Evolutionary conservation across 2,113 vertebrate genomes (phyloP), one percentile per base, ranked within the genome.

Genomic region (Cheilinus undulatus): DNA sequence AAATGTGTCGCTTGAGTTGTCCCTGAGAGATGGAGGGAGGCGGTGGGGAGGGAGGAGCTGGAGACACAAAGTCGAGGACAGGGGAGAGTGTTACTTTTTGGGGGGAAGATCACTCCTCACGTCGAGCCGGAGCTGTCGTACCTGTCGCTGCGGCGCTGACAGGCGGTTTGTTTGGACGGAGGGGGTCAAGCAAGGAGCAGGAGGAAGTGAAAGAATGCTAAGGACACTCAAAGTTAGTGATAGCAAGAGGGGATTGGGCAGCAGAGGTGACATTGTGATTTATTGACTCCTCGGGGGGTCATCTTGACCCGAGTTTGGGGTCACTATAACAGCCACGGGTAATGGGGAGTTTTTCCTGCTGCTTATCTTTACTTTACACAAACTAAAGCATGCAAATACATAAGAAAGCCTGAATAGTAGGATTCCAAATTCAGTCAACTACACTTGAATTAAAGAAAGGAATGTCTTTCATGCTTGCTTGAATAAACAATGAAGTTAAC

Each of bases 151-250:
- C 20, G 22, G 86, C 34, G 92, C 83, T 92, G 92, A 94, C 91
- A 92, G 90, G 75, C 78, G 64, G 90, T 93, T 92, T 93, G 91
- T 92, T 93, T 94, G 86, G 88, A 88, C 67, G 86, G 85, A 59
- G 17, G 65, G 89, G 92, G 92, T 92, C 91, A 92, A 65, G 84
- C 80, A 81, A 83, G 84, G 88, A 89, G 82, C 88, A 89, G 71
- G 81, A n/a, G 92, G 91, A 92, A 92, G 90, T 86, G 87, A 79
- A 84, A 90, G 86, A 93, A 92, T 90, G 87, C 91, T 83, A 80
- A 85, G 90, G 89, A 91, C 90, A 84, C 91, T 90, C 88, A 84
- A 88, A 91, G 89, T 92, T 92, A 90, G 88, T 85, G 89, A 92
- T 90, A 92, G 89, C 78, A 65, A 72, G 80, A 73, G 56, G 69